These are phyloP conservation scores for Corella eumyota DNA, from an alignment of 23 tunicate species.

Conservation along the genomic window DNA sequence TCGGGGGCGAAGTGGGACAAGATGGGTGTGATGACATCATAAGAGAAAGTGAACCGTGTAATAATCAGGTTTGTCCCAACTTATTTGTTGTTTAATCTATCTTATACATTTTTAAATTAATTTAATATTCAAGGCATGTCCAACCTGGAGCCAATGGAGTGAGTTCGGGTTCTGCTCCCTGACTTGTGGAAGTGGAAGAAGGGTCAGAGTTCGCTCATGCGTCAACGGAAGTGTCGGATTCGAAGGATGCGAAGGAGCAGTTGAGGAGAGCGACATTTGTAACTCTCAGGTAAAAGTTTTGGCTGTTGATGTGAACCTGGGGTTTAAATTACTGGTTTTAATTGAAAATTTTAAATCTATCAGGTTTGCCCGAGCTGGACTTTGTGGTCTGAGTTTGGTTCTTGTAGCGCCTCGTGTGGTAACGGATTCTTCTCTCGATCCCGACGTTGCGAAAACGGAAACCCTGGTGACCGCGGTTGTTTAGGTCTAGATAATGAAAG, in stretches of 20 bases:
- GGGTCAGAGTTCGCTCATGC: constrained; percentile 11
- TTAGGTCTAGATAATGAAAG: constrained; percentile 8
- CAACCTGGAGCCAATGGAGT: constrained; percentile 34
- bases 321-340: no score
- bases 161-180: constrained; percentile 35
- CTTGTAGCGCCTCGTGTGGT: constrained; percentile 34
- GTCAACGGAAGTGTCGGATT: constrained; percentile 19
- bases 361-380: constrained; percentile 50
- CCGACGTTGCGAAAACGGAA: constrained; percentile 30
- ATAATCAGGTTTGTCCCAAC: constrained; percentile 11
- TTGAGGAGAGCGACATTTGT: constrained; percentile 20
- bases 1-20: constrained; percentile 44
- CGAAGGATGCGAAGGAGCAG: constrained; percentile 25
- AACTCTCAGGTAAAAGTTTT: constrained; percentile 44
- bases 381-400: constrained; percentile 8
- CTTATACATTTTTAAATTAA: no score
- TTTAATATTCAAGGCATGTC: no score
- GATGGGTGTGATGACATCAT: constrained; percentile 19
- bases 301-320: no score
- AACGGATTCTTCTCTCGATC: constrained; percentile 11
- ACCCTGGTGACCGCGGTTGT: constrained; percentile 27
- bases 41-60: constrained; percentile 6
- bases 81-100: no score
- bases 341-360: no score
- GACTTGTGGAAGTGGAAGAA: constrained; percentile 20